Percentiles rank a stretch among this genome's conserved stretches.
These are phyloP conservation scores for Drosophila peninsularis DNA, from an alignment of 2,888 invertebrate species.

Conservation along the genomic window DNA sequence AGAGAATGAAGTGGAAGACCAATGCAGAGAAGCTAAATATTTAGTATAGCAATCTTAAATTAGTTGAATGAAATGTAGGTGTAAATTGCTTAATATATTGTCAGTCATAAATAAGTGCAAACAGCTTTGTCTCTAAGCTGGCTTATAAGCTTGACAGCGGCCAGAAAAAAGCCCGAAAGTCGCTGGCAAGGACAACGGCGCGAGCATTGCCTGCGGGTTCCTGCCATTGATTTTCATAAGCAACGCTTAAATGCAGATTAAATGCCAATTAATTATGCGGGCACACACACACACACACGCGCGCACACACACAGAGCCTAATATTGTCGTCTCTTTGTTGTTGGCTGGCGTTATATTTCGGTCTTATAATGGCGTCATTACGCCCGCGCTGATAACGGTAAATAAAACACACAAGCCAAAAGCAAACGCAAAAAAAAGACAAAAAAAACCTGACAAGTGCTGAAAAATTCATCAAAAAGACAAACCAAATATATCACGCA, in stretches of 20 bases:
- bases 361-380: conserved; percentile 54
- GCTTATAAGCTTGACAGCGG: neutral
- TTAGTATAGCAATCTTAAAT: neutral
- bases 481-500: conserved; percentile 14
- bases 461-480: conserved; percentile 47
- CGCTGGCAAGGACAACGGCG: conserved; percentile 12
- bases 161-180: neutral
- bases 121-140: neutral
- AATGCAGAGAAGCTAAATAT: neutral
- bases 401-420: conserved; percentile 24
- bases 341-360: conserved; percentile 6
- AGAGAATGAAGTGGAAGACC: neutral
- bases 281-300: conserved; percentile 11
- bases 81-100: neutral
- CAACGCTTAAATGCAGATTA: conserved; percentile 51
- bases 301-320: conserved; percentile 3
- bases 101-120: conserved; percentile 1
- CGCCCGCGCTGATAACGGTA: conserved; percentile 47
- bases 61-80: neutral
- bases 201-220: conserved; percentile 26
- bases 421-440: conserved; percentile 16
- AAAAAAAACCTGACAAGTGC: conserved; percentile 44
- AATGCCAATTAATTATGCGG: conserved; percentile 53
- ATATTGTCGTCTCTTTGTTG: conserved; percentile 12
- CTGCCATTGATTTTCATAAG: conserved; percentile 43